Evolutionary conservation across 1,140 invertebrate species (phyloP), one percentile per base, ranked within the genome.

Genomic region (Laupala kohalensis): DNA sequence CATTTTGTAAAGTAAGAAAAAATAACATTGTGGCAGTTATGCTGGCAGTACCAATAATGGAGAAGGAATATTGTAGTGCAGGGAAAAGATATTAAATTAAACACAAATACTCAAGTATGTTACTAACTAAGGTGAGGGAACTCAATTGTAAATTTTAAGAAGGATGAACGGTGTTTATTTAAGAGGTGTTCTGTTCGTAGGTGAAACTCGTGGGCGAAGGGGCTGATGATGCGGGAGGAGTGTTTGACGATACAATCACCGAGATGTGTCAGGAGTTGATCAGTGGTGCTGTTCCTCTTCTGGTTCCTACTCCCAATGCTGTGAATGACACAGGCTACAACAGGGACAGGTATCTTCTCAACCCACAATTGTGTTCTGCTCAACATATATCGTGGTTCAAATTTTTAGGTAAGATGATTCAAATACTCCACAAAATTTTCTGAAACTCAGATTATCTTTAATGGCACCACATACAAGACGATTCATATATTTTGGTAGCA

Each of bases 161-260:
- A 13, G 23, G 64, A 23, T 66, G 64, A 23, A 5, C 64, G 9
- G 5, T 15, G 5, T 66, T 25, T 23, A 5, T 66, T 6, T 5
- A n/a, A n/a, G n/a, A n/a, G 67, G 9, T 12, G 19, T 62, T 62
- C 6, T 12, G 23, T 72, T 70, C 71, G 0, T 68, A 80, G 79
- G 83, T 86, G 24, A 86, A 86, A 78, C 76, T 86, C 12, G 78
- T 88, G 13, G 88, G 87, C 0, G 88, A 90, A 78, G 88, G 88
- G 4, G 88, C 88, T 5, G 88, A 89, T 78, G 88, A 89, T 82
- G 88, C 88, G 24, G 84, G 87, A 0, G 88, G 88, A 24, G 88
- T 89, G 15, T 90, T 89, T 81, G 88, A 89, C 78, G 88, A 89
- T 77, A 89, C 87, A 2, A 88, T 90, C 29, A 89, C 88, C 4